Evolutionary conservation across 1,140 invertebrate genomes (phyloP).

Genomic region (Leptestheria dahalacensis): DNA sequence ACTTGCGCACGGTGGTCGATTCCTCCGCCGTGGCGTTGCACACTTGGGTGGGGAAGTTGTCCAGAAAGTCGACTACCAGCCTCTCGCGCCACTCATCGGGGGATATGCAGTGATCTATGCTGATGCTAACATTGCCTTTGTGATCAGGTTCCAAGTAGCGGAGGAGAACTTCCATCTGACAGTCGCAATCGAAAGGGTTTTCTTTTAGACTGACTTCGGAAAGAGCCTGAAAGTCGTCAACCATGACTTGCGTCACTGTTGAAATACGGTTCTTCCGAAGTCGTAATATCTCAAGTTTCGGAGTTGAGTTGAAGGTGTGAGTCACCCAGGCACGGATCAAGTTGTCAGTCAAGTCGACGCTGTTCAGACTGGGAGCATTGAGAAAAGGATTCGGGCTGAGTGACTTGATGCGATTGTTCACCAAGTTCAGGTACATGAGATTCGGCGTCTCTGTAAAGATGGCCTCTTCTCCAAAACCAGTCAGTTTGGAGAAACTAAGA

Average conservation of each 20-base stretch:
- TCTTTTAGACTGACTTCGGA: slow-evolving; percentile 30
- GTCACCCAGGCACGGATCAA: slow-evolving; percentile 33
- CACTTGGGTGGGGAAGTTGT: neutral
- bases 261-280: slow-evolving; percentile 37
- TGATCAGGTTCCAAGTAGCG: slow-evolving; percentile 29
- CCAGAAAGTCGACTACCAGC: slow-evolving; percentile 28
- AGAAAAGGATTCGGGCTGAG: slow-evolving; percentile 30
- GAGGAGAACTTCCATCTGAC: slow-evolving; percentile 27
- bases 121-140: slow-evolving; percentile 24
- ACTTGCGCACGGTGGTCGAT: slow-evolving; percentile 15
- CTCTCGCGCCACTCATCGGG: slow-evolving; percentile 30
- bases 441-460: slow-evolving; percentile 33
- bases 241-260: slow-evolving; percentile 36
- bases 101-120: slow-evolving; percentile 28
- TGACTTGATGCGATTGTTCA: slow-evolving; percentile 32
- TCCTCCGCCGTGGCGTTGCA: slow-evolving; percentile 3
- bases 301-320: slow-evolving; percentile 30
- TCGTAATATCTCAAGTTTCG: slow-evolving; percentile 25
- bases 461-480: slow-evolving; percentile 29
- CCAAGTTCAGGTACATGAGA: slow-evolving; percentile 33
- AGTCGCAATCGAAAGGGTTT: slow-evolving; percentile 39
- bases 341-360: slow-evolving; percentile 34
- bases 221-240: slow-evolving; percentile 34
- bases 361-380: slow-evolving; percentile 29
- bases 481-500: slow-evolving; percentile 33